Percentiles rank a stretch among this genome's conserved stretches.
phyloP scores from a whole-genome alignment of 2,888 invertebrate genomes.

The Heliconius cydno region DNA sequence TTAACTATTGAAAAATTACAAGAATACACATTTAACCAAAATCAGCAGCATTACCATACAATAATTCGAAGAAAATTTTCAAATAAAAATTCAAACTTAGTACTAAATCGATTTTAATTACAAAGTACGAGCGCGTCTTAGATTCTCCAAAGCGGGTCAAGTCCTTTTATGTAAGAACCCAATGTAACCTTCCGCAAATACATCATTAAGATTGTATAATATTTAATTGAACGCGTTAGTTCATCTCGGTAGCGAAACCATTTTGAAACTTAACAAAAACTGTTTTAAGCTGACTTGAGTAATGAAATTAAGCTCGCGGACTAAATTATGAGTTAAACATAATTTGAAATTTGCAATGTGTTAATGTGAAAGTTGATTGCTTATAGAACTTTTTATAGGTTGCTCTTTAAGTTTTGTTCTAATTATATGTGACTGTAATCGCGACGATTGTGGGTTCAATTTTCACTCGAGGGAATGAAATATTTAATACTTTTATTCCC shows the following conservation, averaged over 20 bases:
- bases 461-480: neutral
- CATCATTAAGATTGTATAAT: constrained; percentile 41
- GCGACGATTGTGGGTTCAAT: neutral
- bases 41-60: neutral
- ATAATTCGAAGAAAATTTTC: neutral
- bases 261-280: constrained; percentile 26
- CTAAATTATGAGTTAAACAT: neutral
- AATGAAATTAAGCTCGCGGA: constrained; percentile 22
- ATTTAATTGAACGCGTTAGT: constrained; percentile 33
- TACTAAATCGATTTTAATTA: constrained; percentile 11
- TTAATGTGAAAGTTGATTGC: neutral
- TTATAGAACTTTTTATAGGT: too few relatives aligned
- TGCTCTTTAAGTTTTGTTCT: too few relatives aligned
- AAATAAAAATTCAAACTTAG: neutral
- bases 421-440: too few relatives aligned
- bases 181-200: constrained; percentile 37
- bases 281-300: constrained; percentile 5
- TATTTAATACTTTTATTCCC: too few relatives aligned
- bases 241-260: constrained; percentile 18
- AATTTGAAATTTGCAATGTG: neutral
- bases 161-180: constrained; percentile 41
- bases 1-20: neutral
- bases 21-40: neutral
- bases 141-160: constrained; percentile 36
- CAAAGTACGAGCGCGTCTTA: constrained; percentile 17